These are phyloP conservation scores for Lithobius niger DNA, from an alignment of 1,140 invertebrate genomes.

Conservation along the genomic window DNA sequence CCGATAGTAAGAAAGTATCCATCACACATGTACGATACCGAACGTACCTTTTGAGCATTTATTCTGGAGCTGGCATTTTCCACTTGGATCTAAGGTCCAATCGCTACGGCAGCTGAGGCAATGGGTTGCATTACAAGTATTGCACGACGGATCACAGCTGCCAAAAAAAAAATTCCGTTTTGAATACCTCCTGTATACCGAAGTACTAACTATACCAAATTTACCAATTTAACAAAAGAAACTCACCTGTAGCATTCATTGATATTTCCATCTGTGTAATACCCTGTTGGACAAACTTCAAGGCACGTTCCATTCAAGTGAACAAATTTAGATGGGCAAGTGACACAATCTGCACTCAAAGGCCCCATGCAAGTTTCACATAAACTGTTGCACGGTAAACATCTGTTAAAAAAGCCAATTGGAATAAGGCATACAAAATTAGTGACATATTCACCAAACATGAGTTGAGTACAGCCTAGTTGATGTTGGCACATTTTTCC, in stretches of 20 bases:
- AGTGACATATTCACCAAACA: too few species aligned
- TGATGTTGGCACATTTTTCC: too few species aligned
- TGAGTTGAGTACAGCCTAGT: too few species aligned
- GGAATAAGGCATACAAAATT: too few species aligned
- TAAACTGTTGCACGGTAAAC: constrained; percentile 55
- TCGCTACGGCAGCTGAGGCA: neutral
- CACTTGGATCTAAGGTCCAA: neutral
- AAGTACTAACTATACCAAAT: neutral
- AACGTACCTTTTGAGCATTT: neutral
- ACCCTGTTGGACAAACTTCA: constrained; percentile 49
- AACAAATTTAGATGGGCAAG: constrained; percentile 39
- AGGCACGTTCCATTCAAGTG: constrained; percentile 29
- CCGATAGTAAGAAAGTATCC: too few species aligned
- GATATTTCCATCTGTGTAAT: constrained; percentile 56
- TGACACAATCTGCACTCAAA: constrained; percentile 59
- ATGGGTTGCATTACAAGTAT: neutral
- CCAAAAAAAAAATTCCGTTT: neutral
- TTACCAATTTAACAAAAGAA: neutral
- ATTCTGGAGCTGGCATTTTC: neutral
- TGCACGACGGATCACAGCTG: neutral
- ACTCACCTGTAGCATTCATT: constrained; percentile 23
- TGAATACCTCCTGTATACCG: neutral
- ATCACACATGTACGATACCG: too few species aligned
- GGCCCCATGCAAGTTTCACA: constrained; percentile 71
- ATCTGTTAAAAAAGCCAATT: constrained; percentile 25